These are phyloP conservation scores for Dichetophora obliterata DNA, from an alignment of 2,888 invertebrate genomes.

Conservation along the genomic window DNA sequence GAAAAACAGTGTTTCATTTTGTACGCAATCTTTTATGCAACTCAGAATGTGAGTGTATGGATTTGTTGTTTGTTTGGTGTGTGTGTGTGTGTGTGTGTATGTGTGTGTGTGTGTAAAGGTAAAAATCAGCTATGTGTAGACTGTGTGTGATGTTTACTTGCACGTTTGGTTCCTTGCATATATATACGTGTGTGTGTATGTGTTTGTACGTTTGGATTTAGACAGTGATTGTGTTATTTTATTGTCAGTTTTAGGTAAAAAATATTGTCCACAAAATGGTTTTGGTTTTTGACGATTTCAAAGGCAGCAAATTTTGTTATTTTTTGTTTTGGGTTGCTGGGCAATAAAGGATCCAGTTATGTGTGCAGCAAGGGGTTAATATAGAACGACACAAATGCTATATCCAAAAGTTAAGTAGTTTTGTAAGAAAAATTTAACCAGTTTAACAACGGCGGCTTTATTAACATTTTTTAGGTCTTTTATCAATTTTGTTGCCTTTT, in stretches of 20 bases:
- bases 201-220: not conserved
- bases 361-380: too few relatives aligned
- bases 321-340: not conserved
- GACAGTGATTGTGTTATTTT: conserved; percentile 9
- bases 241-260: conserved; percentile 46
- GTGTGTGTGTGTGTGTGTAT: not conserved
- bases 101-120: too few relatives aligned
- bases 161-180: not conserved
- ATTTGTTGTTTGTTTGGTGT: not conserved
- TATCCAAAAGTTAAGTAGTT: too few relatives aligned
- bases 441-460: too few relatives aligned
- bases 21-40: conserved; percentile 13
- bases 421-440: too few relatives aligned
- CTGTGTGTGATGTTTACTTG: not conserved
- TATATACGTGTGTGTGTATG: not conserved
- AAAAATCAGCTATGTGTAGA: not conserved
- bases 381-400: too few relatives aligned
- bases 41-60: not conserved
- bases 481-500: too few relatives aligned
- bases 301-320: not conserved
- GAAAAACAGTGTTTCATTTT: conserved; percentile 23
- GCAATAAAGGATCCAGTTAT: too few relatives aligned
- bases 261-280: conserved; percentile 48
- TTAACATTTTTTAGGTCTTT: too few relatives aligned
- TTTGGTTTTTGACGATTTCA: not conserved